phyloP scores from a whole-genome alignment of 2,888 invertebrate genomes.

The Hydropsyche betteni region DNA sequence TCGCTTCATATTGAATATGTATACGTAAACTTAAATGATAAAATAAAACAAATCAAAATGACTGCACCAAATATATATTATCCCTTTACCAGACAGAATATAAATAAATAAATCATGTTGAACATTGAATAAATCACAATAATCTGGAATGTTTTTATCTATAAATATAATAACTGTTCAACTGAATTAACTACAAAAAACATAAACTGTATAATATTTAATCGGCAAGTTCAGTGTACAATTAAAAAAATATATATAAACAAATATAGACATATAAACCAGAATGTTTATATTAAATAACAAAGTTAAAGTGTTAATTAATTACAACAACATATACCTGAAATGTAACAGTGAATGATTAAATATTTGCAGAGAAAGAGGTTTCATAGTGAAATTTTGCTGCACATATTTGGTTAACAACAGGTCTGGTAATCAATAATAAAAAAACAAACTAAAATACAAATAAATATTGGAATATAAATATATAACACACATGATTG shows the following conservation, averaged over 20 bases:
- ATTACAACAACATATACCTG: conserved; percentile 67
- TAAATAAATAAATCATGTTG: conserved; percentile 50
- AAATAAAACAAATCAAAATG: conserved; percentile 36
- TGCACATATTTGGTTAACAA: conserved; percentile 23
- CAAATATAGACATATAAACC: not conserved
- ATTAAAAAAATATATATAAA: conserved; percentile 16
- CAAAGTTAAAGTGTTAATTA: conserved; percentile 55
- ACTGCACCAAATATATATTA: conserved; percentile 52
- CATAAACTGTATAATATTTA: conserved; percentile 7
- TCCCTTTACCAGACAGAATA: conserved; percentile 52
- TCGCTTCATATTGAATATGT: too few relatives aligned
- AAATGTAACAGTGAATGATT: conserved; percentile 60
- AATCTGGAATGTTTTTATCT: conserved; percentile 46
- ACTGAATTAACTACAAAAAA: conserved; percentile 21
- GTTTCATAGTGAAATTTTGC: conserved; percentile 1
- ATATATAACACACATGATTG: not conserved
- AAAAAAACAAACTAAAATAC: conserved; percentile 31
- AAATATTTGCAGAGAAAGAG: conserved; percentile 57
- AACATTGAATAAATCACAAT: conserved; percentile 51
- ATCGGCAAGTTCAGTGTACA: conserved; percentile 24
- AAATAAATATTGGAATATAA: conserved; percentile 1
- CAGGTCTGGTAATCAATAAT: conserved; percentile 34
- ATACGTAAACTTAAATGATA: not conserved
- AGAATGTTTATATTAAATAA: not conserved
- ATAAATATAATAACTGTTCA: conserved; percentile 26